Base-by-base conservation (phyloP, 2,888 invertebrate species). In the Cantharis rufa region DNA sequence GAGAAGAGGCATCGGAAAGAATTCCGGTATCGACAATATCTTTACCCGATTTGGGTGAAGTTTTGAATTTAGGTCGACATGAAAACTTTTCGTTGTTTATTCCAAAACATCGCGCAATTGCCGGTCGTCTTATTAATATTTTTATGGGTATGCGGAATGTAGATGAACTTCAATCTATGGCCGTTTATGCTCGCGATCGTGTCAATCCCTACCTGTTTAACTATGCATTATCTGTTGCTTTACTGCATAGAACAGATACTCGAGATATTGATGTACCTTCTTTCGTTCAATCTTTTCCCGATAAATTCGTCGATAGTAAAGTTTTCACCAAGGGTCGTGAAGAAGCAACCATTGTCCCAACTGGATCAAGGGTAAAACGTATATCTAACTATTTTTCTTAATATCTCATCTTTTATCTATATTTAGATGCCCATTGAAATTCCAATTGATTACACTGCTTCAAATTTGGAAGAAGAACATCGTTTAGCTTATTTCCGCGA, bases 401-500 rank as follows among this genome's bases (percentile, higher is more conserved):
- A 24, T 10, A 69, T 16, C 16, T 32, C 21, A 61, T 24, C 48
- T 3, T 11, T 16, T n/a, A 18, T n/a, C 7, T 24, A n/a, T 80
- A n/a, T 81, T 64, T 87, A 93, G 93, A 88, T 89, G 83, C 92
- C 93, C 0, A 90, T 95, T 68, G 91, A 91, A 70, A 93, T 95
- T 80, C 94, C 94, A 0, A 85, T 88, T 21, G 93, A 95, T 88
- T 95, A 93, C 86, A 94, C 96, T 0, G 96, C 95, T 0, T 91
- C 93, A 0, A 91, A 92, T 79, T 84, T 90, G 3, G 95, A 96
- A 83, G 92, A 92, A 1, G 96, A 96, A 83, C 95, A 96, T 86
- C 91, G 93, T 5, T 87, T 95, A 78, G 94, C 95, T 28, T 96
- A 96, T 88, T 96, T 94, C 91, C 91, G 96, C 62, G 96, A 96